Conservation (phyloP, 2,113 vertebrate genomes). For the Lepisosteus osseus region DNA sequence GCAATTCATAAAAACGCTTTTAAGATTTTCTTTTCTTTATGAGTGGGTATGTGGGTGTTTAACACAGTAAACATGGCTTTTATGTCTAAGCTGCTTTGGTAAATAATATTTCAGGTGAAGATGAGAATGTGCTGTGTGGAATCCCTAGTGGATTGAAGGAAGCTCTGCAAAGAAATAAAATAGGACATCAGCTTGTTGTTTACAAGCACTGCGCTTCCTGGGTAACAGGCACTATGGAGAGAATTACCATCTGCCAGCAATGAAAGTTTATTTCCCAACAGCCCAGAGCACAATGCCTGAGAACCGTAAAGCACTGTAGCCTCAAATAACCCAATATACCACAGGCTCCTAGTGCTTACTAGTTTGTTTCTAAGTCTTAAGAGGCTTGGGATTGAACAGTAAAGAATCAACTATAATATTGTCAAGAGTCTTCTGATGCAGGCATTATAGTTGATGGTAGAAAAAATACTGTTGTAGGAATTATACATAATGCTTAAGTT, state of each 20-base stretch:
- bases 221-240: slow-evolving; percentile 14
- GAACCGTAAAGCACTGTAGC: not conserved
- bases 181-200: slow-evolving; percentile 34
- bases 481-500: too few species aligned
- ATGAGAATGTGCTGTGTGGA: not conserved
- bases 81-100: not conserved
- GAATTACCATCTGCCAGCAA: slow-evolving; percentile 47
- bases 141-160: not conserved
- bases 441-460: too few species aligned
- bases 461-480: too few species aligned
- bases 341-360: too few species aligned
- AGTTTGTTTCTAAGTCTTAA: too few species aligned
- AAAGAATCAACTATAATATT: too few species aligned
- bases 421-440: too few species aligned
- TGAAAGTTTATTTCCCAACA: slow-evolving; percentile 45
- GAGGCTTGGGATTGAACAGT: too few species aligned
- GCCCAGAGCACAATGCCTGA: not conserved
- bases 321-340: too few species aligned
- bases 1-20: not conserved
- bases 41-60: not conserved
- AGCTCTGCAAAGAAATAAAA: slow-evolving; percentile 29
- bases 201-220: slow-evolving; percentile 33
- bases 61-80: slow-evolving; percentile 10
- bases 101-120: slow-evolving; percentile 1
- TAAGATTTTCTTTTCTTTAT: slow-evolving; percentile 4